Base-by-base conservation (phyloP, 1,140 invertebrate genomes). In the Drosophila hydei region DNA sequence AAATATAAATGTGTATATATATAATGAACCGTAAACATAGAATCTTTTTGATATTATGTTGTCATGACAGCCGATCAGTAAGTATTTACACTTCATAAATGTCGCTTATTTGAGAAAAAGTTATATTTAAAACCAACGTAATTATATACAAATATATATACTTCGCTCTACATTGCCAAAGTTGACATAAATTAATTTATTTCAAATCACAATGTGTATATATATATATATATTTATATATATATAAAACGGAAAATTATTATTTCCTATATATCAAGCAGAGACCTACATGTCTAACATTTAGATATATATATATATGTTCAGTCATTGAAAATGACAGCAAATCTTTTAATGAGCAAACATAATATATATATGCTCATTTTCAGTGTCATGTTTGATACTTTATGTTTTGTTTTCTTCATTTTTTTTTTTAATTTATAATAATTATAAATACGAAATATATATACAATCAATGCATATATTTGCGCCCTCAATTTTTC, bases 371-470 rank as follows among this genome's bases (percentile, higher is more conserved):
- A 58, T 62, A 62, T 59, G 18, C 23, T 55, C 48, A 75, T 72
- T 84, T 81, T 84, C 79, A 85, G 60, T 84, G 79, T 84, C 79
- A 84, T 79, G 68, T 73, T 85, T 64, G 48, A 50, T 85, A 70
- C 63, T 85, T 84, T 84, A 70, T 79, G 80, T 62, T 64, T 64
- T 79, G 68, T 65, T 76, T 77, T 79, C 50, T 33, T 33, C 3
- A 11, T 55, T 74, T 69, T 80, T 56, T 59, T 30, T 23, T 25
- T 30, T 19, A 18, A 30, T 16, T 7, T 60, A 47, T 30, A 38
- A 12, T 36, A 52, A 62, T 48, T 69, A 62, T 50, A 19, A 30
- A 21, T 42, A 40, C 23, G 5, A 54, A 16, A 51, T 48, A 23
- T 2, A 38, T 55, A 63, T 40, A 27, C 48, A 19, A 18, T 38